Evolutionary conservation across 2,797 vertebrate genomes (phyloP).

Genomic region (Pteropus rufus): DNA sequence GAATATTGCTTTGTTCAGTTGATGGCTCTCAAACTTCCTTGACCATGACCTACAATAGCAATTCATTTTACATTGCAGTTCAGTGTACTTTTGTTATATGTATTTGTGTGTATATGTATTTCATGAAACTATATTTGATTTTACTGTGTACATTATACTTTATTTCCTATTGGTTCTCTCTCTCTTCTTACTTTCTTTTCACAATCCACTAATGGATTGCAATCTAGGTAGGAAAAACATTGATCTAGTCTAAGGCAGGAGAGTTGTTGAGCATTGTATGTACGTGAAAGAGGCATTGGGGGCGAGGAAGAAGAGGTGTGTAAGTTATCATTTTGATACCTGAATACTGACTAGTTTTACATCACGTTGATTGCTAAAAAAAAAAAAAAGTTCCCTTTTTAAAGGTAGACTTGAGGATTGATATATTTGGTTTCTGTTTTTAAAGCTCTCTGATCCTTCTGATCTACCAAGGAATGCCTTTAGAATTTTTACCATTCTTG

Average conservation of each 20-base stretch:
- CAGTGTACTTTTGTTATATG: background rate
- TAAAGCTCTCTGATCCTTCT: conserved; percentile 96
- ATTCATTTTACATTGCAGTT: background rate
- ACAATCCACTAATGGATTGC: background rate
- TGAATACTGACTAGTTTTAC: background rate
- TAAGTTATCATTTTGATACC: background rate
- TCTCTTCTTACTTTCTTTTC: background rate
- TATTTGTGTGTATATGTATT: background rate
- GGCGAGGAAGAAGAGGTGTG: background rate
- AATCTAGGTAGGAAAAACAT: background rate
- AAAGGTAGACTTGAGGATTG: conserved; percentile 22
- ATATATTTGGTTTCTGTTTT: conserved; percentile 61
- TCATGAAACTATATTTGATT: conserved; percentile 23
- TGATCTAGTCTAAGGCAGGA: background rate
- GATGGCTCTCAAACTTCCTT: conserved; percentile 21
- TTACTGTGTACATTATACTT: background rate
- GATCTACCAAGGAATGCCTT: conserved; percentile 99
- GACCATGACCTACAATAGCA: background rate
- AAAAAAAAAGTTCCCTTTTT: background rate
- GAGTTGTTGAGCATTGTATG: background rate
- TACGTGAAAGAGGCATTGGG: background rate
- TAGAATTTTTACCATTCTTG: conserved; percentile 96
- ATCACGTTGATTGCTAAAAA: background rate
- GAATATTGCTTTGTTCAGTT: background rate
- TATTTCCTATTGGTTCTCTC: background rate